Percentiles rank a stretch among this genome's conserved stretches.
Evolutionary conservation across 2,797 vertebrate species (phyloP).

Genomic region (Ctenosaura bakeri): DNA sequence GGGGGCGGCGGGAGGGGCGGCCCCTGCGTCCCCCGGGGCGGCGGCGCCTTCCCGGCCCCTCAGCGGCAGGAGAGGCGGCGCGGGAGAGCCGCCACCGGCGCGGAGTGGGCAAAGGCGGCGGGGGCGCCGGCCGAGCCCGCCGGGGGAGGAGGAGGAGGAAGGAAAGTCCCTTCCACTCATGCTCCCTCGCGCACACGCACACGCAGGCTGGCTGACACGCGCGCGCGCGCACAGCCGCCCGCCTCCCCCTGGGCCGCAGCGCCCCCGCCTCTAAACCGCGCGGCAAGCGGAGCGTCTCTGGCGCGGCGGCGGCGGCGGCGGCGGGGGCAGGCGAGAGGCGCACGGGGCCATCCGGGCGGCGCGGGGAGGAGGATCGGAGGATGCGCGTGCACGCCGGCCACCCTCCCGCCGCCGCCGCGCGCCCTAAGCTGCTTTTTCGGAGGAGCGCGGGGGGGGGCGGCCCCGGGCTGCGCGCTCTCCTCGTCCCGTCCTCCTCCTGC

Average conservation of each 20-base stretch:
- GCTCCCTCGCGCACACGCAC: neutral
- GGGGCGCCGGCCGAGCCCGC: neutral
- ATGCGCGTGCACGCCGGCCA: neutral
- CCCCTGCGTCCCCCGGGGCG: conserved; percentile 25
- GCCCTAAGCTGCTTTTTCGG: no score
- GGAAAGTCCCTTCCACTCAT: neutral
- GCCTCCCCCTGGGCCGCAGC: no score
- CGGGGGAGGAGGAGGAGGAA: neutral
- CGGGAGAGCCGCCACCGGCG: neutral
- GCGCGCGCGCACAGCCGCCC: no score
- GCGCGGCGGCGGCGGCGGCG: no score
- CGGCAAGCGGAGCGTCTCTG: neutral
- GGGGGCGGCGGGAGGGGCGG: no score
- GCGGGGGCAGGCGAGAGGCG: neutral
- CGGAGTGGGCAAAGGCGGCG: no score
- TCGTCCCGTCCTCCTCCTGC: no score
- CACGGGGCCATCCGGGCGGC: neutral
- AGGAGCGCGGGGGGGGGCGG: neutral
- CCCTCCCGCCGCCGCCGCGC: neutral
- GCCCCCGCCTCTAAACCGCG: no score
- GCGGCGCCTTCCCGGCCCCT: conserved; percentile 52
- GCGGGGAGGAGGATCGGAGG: neutral
- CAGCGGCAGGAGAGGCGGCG: conserved; percentile 50
- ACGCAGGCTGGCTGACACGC: neutral
- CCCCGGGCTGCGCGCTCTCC: neutral